These are phyloP conservation scores for Baccha elongata DNA, from an alignment of 2,888 invertebrate genomes.

Conservation along the genomic window DNA sequence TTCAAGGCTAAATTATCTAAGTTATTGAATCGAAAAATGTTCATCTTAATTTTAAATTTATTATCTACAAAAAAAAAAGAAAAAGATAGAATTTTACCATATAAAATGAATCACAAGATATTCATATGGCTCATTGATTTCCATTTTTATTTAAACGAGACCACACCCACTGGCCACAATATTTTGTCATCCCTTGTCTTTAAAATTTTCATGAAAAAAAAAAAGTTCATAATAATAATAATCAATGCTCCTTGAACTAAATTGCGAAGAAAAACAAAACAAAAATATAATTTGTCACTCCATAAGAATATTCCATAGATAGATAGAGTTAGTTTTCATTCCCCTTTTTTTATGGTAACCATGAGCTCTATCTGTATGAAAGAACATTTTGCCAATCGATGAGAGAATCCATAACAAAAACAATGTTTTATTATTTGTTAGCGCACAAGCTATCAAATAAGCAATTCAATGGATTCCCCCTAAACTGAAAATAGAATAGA, in stretches of 20 bases:
- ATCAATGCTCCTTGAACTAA: slow-evolving; percentile 48
- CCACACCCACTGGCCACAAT: slow-evolving; percentile 52
- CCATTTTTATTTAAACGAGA: slow-evolving; percentile 34
- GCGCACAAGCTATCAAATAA: slow-evolving; percentile 12
- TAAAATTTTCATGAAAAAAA: slow-evolving; percentile 10
- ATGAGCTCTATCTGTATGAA: slow-evolving; percentile 11
- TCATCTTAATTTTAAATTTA: slow-evolving; percentile 21
- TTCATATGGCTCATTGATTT: slow-evolving; percentile 55
- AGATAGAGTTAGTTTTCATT: neutral
- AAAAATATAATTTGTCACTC: slow-evolving; percentile 30
- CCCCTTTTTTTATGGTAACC: slow-evolving; percentile 14
- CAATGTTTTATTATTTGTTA: slow-evolving; percentile 21
- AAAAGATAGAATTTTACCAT: neutral
- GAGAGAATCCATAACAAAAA: slow-evolving; percentile 34
- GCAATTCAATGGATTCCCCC: slow-evolving; percentile 1
- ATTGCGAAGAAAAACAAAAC: slow-evolving; percentile 25
- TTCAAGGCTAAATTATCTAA: slow-evolving; percentile 13
- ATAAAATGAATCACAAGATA: slow-evolving; percentile 12
- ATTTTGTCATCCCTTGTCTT: slow-evolving; percentile 6
- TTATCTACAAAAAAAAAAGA: slow-evolving; percentile 9
- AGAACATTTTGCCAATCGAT: slow-evolving; percentile 44
- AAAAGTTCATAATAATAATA: slow-evolving; percentile 23
- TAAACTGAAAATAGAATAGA: neutral
- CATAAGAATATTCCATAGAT: slow-evolving; percentile 18
- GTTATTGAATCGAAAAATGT: slow-evolving; percentile 28